A percentile compares a stretch with the other conserved stretches of the same genome.
These are phyloP conservation scores for Scaptomyza tumidula DNA, from an alignment of 2,888 invertebrate genomes.

Conservation along the genomic window DNA sequence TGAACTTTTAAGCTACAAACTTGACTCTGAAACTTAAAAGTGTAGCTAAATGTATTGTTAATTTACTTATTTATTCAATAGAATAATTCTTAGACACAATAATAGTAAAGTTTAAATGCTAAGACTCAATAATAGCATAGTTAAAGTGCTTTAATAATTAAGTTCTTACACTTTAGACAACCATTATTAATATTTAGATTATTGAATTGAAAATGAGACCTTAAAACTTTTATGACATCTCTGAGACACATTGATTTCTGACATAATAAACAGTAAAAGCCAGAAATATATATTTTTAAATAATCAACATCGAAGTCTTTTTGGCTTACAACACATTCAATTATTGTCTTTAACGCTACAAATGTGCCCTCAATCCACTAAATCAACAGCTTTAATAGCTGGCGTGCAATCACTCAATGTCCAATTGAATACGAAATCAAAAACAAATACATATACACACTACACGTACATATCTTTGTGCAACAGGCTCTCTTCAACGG, in stretches of 20 bases:
- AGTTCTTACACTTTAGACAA: no score
- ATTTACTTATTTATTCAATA: no score
- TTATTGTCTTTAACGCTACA: slow-evolving; percentile 5
- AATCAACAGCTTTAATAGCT: slow-evolving; percentile 30
- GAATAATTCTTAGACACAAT: no score
- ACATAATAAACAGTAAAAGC: neutral
- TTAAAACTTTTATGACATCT: neutral
- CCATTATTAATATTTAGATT: no score
- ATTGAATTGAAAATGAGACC: no score
- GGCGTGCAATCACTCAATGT: slow-evolving; percentile 67
- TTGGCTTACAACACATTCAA: neutral
- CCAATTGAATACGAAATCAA: slow-evolving; percentile 59
- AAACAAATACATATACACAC: slow-evolving; percentile 2
- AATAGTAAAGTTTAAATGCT: no score
- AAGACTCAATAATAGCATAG: no score
- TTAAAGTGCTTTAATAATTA: no score
- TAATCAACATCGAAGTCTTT: neutral
- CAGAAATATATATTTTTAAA: neutral
- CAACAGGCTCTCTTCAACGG: slow-evolving; percentile 10
- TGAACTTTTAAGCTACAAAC: neutral
- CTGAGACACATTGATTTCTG: neutral
- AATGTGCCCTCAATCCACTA: slow-evolving; percentile 21
- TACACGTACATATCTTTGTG: neutral
- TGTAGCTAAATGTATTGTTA: no score
- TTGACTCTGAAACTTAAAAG: neutral